Evolutionary conservation across 2,888 invertebrate genomes (phyloP), one percentile per base, ranked within the genome.

Genomic region (Listrodromus nycthemerus): DNA sequence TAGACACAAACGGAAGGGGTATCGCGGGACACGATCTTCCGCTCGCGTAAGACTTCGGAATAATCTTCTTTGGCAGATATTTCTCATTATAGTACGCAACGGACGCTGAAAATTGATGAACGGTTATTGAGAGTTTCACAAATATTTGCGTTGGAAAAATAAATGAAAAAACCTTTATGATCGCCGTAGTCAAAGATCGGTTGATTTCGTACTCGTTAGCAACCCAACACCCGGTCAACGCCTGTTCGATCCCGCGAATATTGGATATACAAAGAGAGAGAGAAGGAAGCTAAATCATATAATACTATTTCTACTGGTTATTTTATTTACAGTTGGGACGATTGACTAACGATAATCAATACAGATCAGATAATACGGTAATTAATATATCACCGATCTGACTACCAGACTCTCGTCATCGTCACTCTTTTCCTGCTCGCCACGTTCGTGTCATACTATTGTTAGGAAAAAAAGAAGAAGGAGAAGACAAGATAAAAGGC

Each of bases 291-390:
- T 79, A 81, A 69, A 69, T 84, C 86, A 82, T 86, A 80, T 84
- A 76, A 81, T 88, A 65, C 52, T 81, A 87, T 77, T 75, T 58
- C 86, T 90, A 89, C 48, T 73, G 65, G 84, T 89, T 87, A 87
- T 76, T 88, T 90, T 61, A 90, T 90, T 89, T 90, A 90, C 89
- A 89, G 73, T 87, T 86, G 76, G 67, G 83, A 85, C 76, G 84
- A 88, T 88, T 83, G 83, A 82, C 82, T 87, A 90, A 86, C 69
- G 80, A 88, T 83, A 85, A 84, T 88, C 84, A 86, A 63, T 69
- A 74, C 77, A 81, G 86, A 88, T 89, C 90, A 88, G 88, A 88
- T 89, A 87, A 89, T 87, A 85, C 77, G 85, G 69, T 80, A 52
- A 65, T 77, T 37, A 41, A 73, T 84, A 85, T 81, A 85, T 81